Evolutionary conservation across 2,797 vertebrate genomes (phyloP).

Genomic region (Poeciliopsis infans): DNA sequence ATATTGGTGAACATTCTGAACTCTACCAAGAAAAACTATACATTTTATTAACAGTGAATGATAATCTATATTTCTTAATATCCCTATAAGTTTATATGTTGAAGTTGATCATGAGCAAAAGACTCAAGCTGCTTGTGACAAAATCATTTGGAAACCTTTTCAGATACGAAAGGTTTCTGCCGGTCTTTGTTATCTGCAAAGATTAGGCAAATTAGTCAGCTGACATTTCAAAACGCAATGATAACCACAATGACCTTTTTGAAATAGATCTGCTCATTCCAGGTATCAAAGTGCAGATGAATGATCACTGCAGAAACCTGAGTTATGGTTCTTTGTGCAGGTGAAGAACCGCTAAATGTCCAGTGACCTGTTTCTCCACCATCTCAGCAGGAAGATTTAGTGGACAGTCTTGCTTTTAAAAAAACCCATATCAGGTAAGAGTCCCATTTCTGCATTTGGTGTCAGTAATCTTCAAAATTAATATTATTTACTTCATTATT

Average conservation of each 20-base stretch:
- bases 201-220: not conserved
- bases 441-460: not conserved
- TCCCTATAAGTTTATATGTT: not conserved
- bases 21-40: not conserved
- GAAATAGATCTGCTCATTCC: slow-evolving; percentile 3
- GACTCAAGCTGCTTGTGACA: not conserved
- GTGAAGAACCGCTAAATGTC: slow-evolving; percentile 1
- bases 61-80: not conserved
- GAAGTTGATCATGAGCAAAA: not conserved
- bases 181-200: slow-evolving; percentile 1
- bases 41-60: not conserved
- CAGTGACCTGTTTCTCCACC: not conserved
- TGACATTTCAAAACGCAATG: not conserved
- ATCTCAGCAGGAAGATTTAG: not conserved
- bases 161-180: not conserved
- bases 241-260: slow-evolving; percentile 3
- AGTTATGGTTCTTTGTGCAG: not conserved
- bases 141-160: not conserved
- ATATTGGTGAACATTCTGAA: too few species aligned
- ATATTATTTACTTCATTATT: too few species aligned
- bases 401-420: not conserved
- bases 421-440: not conserved
- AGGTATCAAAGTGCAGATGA: slow-evolving; percentile 4
- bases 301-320: slow-evolving; percentile 1
- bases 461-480: not conserved